These are phyloP conservation scores for Pogona vitticeps DNA, from an alignment of 2,113 vertebrate species.

Conservation along the genomic window DNA sequence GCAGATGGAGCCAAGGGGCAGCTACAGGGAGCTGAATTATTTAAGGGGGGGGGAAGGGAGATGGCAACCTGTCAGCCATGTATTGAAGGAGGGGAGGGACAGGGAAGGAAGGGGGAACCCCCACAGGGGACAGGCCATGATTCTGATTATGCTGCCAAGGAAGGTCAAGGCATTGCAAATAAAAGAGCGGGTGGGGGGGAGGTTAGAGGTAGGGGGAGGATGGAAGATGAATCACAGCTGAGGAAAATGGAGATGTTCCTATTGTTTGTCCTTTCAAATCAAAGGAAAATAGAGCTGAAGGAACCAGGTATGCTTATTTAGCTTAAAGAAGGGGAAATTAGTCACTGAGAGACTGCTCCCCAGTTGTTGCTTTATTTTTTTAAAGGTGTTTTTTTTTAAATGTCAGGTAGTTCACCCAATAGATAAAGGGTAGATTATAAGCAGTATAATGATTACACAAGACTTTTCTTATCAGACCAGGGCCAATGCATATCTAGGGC, in stretches of 20 bases:
- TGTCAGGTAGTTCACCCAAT: neutral
- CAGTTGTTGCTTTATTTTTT: neutral
- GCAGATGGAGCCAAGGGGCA: conserved; percentile 37
- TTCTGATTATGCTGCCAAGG: conserved; percentile 27
- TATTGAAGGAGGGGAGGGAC: neutral
- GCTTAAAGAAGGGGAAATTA: neutral
- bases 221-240: neutral
- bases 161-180: conserved; percentile 33
- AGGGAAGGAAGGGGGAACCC: neutral
- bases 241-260: neutral
- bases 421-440: neutral
- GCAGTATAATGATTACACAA: neutral
- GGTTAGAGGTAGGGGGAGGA: neutral
- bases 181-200: neutral
- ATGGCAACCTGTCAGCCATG: conserved; percentile 36
- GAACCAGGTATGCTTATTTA: neutral
- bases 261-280: neutral
- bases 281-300: neutral
- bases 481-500: neutral
- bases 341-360: too few species aligned
- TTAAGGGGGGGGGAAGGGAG: conserved; percentile 14
- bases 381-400: neutral
- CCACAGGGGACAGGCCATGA: conserved; percentile 26
- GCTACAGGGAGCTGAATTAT: conserved; percentile 33
- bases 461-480: neutral